Evolutionary conservation across 2,888 invertebrate species (phyloP).

Genomic region (Podabrus alpinus): DNA sequence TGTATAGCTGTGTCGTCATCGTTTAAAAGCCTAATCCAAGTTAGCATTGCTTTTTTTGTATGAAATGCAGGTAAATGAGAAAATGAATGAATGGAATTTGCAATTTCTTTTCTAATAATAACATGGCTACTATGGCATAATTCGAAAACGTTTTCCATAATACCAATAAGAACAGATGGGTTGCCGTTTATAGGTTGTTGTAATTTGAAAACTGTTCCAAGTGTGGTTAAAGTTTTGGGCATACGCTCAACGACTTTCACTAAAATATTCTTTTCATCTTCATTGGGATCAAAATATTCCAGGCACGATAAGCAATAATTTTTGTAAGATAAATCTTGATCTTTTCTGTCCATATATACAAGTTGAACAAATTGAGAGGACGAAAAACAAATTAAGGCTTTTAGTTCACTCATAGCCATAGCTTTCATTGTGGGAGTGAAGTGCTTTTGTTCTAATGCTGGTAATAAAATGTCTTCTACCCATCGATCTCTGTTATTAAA

Average conservation of each 20-base stretch:
- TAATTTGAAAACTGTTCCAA: background rate
- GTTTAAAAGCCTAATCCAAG: background rate
- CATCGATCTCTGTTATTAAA: constrained; percentile 13
- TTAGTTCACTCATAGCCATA: background rate
- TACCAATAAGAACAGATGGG: background rate
- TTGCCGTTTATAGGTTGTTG: background rate
- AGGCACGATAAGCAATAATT: background rate
- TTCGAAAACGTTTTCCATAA: background rate
- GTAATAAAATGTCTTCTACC: constrained; percentile 18
- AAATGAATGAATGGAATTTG: background rate
- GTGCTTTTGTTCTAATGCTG: background rate
- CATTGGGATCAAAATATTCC: background rate
- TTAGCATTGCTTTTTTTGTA: background rate
- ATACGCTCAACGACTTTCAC: background rate
- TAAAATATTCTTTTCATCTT: background rate
- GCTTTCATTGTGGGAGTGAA: background rate
- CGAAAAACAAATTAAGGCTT: background rate
- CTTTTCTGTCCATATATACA: background rate
- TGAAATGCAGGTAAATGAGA: background rate
- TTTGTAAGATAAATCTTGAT: background rate
- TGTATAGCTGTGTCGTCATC: background rate
- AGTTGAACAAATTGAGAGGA: background rate
- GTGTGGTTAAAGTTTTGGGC: background rate
- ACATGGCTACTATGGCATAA: background rate
- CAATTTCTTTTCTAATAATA: background rate